phyloP scores from a whole-genome alignment of 2,888 invertebrate genomes.

The Meiosimyza decipiens region DNA sequence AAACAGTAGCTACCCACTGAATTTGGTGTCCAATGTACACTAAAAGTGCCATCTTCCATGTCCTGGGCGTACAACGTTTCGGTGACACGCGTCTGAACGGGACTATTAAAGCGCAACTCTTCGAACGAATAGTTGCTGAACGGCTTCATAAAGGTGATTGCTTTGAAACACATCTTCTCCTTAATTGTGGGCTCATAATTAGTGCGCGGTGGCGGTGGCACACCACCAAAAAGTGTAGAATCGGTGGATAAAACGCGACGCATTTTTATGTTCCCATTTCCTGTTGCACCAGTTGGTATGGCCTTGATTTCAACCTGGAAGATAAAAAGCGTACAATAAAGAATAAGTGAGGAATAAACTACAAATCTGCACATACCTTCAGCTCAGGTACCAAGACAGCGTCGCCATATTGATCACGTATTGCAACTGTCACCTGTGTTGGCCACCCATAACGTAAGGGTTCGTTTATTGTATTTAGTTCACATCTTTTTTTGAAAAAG shows the following conservation, averaged over 20 bases:
- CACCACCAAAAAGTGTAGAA: constrained; percentile 55
- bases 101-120: constrained; percentile 79
- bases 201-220: constrained; percentile 64
- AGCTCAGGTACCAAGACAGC: constrained; percentile 85
- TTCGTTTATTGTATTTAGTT: constrained; percentile 80
- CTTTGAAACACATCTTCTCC: constrained; percentile 93
- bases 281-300: constrained; percentile 61
- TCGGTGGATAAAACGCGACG: constrained; percentile 60
- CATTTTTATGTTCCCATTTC: constrained; percentile 62
- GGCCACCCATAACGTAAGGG: constrained; percentile 85
- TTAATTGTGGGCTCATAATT: constrained; percentile 85
- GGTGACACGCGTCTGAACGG: constrained; percentile 66
- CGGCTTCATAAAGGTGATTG: constrained; percentile 93
- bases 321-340: not conserved
- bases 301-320: constrained; percentile 65
- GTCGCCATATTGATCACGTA: constrained; percentile 93
- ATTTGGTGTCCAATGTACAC: constrained; percentile 91
- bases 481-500: constrained; percentile 73
- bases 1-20: constrained; percentile 90
- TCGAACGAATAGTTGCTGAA: constrained; percentile 96
- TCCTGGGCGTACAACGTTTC: constrained; percentile 63
- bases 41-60: constrained; percentile 68
- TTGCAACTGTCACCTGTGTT: constrained; percentile 82
- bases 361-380: constrained; percentile 71
- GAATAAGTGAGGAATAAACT: not conserved